Base-by-base conservation (phyloP, 2,888 invertebrate genomes). In the Melieria omissa region DNA sequence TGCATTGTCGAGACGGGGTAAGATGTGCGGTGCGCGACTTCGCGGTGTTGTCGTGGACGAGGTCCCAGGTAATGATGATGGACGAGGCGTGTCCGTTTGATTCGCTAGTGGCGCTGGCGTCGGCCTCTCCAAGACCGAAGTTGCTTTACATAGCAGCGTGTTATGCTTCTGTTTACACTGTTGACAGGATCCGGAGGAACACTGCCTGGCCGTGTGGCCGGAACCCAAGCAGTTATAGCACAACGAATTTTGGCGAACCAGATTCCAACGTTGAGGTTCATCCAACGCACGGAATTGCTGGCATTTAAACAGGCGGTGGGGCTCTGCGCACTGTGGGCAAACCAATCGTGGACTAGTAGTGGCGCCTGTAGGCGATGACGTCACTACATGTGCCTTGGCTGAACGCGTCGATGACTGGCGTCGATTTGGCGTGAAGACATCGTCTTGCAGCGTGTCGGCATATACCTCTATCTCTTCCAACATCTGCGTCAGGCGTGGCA, bases 81-180 rank as follows among this genome's bases (percentile, higher is more conserved):
- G 29, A 8, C 57, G 10, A 16, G 57, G 6, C 16, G 8, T 42
- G 60, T 12, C 12, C 5, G 3, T 44, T 29, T 14, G 9, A 8
- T 49, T 14, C 52, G n/a, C 9, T 49, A 12, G n/a, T 41, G 64
- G 14, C 29, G 2, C 29, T 29, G 29, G 29, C 29, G 29, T 29
- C 29, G 29, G 29, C 29, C 29, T 29, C 29, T 29, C 29, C 29
- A 29, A 29, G 29, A n/a, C 12, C 12, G 49, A 41, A 0, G 41
- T 1, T 8, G 64, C 64, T 42, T 49, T 64, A 49, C 49, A 64
- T 42, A 64, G 52, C 42, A 64, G 42, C 10, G 64, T 41, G 64
- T 64, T 49, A 42, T 64, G 64, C 10, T 64, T 64, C 41, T 64
- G 64, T 10, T 54, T 52, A n/a, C 64, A 64, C 16, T 16, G 16